Conservation (phyloP, 1,140 invertebrate genomes). For the Lanistes nyassanus region DNA sequence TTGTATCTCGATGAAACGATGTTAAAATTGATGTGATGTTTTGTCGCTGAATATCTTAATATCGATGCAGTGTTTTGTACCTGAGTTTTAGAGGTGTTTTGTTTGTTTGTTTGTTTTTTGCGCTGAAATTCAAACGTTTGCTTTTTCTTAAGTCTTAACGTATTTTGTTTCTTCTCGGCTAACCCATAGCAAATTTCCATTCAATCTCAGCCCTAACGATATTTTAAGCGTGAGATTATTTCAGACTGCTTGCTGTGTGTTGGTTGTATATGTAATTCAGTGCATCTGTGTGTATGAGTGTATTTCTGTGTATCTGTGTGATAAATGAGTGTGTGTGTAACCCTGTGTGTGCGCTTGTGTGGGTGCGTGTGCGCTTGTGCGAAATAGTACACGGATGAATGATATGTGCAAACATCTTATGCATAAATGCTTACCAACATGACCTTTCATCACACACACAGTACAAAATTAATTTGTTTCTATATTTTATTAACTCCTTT, state of each 20-base stretch:
- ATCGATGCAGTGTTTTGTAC: no score
- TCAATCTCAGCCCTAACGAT: background rate
- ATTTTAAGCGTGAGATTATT: background rate
- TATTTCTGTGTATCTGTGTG: slow-evolving; percentile 12
- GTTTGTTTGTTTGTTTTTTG: background rate
- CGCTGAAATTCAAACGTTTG: background rate
- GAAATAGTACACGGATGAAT: background rate
- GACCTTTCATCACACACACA: background rate
- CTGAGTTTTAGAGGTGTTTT: no score
- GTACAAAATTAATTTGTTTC: background rate
- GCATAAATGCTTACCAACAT: background rate
- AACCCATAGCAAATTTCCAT: background rate
- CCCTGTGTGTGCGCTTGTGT: slow-evolving; percentile 6
- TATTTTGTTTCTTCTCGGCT: background rate
- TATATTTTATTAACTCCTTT: background rate
- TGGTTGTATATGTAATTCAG: background rate
- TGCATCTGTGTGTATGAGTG: slow-evolving; percentile 2
- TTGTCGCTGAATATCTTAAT: no score
- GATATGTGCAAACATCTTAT: background rate
- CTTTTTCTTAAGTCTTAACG: background rate
- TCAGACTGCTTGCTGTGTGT: background rate
- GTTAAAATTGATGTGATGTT: no score
- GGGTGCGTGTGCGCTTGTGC: background rate
- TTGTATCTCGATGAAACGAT: no score
- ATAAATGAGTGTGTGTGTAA: slow-evolving; percentile 9